Base-by-base conservation (phyloP, 2,797 vertebrate species). In the Percopsis omiscomaycus region DNA sequence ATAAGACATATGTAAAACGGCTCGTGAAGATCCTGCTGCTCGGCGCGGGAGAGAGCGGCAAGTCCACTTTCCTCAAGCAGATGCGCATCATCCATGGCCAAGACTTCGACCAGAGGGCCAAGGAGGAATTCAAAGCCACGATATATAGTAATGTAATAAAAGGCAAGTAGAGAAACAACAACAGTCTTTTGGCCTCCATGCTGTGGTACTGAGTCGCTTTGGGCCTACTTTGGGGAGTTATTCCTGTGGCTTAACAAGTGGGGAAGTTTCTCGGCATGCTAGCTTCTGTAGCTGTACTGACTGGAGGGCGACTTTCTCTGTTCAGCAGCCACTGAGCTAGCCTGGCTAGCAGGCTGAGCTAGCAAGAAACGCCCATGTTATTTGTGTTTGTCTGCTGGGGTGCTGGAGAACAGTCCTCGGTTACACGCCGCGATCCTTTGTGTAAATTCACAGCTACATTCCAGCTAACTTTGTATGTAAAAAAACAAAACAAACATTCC, bases 31-130 rank as follows among this genome's bases (percentile, higher is more conserved):
- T 98, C 82, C 82, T 98, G 61, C 84, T 98, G 67, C 94, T 98
- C 53, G 96, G 96, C 72, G 96, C 96, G n/a, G 96, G 96, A 45
- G 96, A 98, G 88, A 98, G 96, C 92, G 96, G 96, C 91, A 98
- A 98, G 91, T 96, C 95, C 77, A 98, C 96, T 78, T 98, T 98
- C 92, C 94, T 98, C 67, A 98, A 98, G 90, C 96, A 98, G 94
- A 98, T 98, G 96, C 92, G 96, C 85, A 98, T 98, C 91, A 97
- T 98, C 86, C 95, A 98, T 55, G 96, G 96, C 22, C 92, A 95
- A 86, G 96, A 98, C 89, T 98, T 96, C 93, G 96, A 98, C 75
- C 93, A 95, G 81, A 86, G 89, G 89, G 95, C 95, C 80, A 95
- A 94, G 48, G 95, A 96, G 80, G 96, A 98, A 61, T 98, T 98